Conservation (phyloP, 2,888 invertebrate species). For the Vesta saturnalis region DNA sequence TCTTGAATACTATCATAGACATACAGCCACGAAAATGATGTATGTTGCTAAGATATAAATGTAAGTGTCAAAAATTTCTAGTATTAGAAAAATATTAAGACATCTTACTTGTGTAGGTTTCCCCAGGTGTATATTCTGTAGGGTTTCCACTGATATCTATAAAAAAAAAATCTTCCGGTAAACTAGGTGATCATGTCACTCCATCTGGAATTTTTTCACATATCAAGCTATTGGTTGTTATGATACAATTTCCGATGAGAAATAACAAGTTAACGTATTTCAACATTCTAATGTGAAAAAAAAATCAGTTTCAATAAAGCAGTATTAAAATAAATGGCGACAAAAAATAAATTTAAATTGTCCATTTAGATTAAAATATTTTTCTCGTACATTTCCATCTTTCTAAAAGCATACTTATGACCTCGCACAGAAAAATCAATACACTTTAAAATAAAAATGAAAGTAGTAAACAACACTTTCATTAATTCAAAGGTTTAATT, state of each 20-base stretch:
- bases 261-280: not conserved
- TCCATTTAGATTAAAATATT: not conserved
- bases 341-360: too few species aligned
- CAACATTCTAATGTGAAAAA: too few species aligned
- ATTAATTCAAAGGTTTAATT: not conserved
- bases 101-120: slow-evolving; percentile 79
- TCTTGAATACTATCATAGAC: not conserved
- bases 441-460: not conserved
- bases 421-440: not conserved
- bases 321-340: too few species aligned
- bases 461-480: not conserved
- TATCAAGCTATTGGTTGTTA: slow-evolving; percentile 44
- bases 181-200: slow-evolving; percentile 61
- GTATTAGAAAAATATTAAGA: slow-evolving; percentile 1
- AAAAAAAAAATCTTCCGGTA: slow-evolving; percentile 75
- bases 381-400: not conserved
- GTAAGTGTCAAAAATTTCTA: not conserved
- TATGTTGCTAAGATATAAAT: not conserved
- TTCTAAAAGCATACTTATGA: not conserved
- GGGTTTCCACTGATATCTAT: slow-evolving; percentile 79
- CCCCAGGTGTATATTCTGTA: slow-evolving; percentile 79
- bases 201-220: slow-evolving; percentile 66
- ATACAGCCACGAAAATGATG: not conserved
- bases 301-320: too few species aligned
- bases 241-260: slow-evolving; percentile 14